Percentiles rank a stretch among this genome's conserved stretches.
Evolutionary conservation across 2,113 vertebrate genomes (phyloP).

Genomic region (Tachysurus fulvidraco): DNA sequence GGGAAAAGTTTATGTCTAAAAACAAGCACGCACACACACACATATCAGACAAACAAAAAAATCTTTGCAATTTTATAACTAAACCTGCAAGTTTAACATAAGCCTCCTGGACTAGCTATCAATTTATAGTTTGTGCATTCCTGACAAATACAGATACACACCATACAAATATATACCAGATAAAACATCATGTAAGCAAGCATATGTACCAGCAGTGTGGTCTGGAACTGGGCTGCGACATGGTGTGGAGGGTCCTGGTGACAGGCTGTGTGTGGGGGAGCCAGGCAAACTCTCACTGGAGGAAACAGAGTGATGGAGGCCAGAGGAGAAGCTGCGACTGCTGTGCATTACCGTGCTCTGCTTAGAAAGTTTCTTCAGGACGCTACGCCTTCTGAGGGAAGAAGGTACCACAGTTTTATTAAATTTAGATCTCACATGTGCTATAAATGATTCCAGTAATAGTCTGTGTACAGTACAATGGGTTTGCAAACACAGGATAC

Average conservation of each 20-base stretch:
- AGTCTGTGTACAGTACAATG: no score
- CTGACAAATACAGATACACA: neutral
- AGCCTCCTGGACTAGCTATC: neutral
- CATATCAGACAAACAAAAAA: neutral
- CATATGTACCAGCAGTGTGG: constrained; percentile 66
- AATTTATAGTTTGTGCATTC: neutral
- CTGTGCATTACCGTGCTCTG: constrained; percentile 86
- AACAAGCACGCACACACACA: constrained; percentile 33
- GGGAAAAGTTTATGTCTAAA: constrained; percentile 84
- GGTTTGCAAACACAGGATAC: neutral
- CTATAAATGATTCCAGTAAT: no score
- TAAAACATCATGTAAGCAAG: neutral
- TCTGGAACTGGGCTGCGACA: constrained; percentile 87
- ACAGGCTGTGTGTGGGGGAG: constrained; percentile 94
- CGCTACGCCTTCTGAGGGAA: constrained; percentile 77
- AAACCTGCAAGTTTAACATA: neutral
- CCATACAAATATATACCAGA: neutral
- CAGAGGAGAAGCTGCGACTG: constrained; percentile 93
- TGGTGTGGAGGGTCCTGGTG: constrained; percentile 83
- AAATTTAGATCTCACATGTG: no score
- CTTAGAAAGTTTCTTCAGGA: constrained; percentile 93
- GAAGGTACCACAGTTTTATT: neutral
- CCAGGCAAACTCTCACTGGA: constrained; percentile 94
- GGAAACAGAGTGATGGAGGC: constrained; percentile 92
- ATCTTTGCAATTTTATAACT: neutral